A percentile compares a stretch with the other conserved stretches of the same genome.
These are phyloP conservation scores for Chelonus insularis DNA, from an alignment of 1,140 invertebrate genomes.

Conservation along the genomic window DNA sequence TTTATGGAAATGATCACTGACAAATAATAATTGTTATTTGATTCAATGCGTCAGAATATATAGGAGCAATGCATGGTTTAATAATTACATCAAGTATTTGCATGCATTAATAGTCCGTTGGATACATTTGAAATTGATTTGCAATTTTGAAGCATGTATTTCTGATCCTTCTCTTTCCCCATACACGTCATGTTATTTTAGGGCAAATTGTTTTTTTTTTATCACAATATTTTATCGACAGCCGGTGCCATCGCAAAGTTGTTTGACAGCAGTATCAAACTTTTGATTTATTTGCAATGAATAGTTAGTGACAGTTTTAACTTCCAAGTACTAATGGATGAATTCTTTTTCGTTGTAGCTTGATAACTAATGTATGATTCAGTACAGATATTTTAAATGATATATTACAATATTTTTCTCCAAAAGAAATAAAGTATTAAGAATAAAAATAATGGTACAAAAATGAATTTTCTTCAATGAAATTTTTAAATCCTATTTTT, in stretches of 20 bases:
- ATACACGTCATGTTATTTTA: background rate
- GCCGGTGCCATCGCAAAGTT: conserved; percentile 5
- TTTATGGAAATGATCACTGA: background rate
- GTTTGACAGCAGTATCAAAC: conserved; percentile 9
- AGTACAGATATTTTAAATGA: background rate
- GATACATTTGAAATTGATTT: conserved; percentile 8
- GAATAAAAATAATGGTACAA: too few relatives aligned
- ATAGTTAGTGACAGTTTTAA: conserved; percentile 1
- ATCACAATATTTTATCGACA: conserved; percentile 2
- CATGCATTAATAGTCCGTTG: conserved; percentile 10
- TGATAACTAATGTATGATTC: background rate
- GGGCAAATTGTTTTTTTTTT: conserved; percentile 2
- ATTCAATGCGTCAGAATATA: background rate
- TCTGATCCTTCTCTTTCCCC: background rate
- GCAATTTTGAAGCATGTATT: background rate
- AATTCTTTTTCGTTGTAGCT: background rate
- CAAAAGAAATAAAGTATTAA: too few relatives aligned
- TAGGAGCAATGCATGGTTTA: background rate
- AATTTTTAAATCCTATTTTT: too few relatives aligned
- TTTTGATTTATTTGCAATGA: conserved; percentile 8
- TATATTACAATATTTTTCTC: too few relatives aligned
- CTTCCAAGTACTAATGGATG: background rate
- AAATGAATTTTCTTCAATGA: too few relatives aligned
- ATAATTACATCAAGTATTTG: conserved; percentile 8
- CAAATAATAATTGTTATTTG: background rate